Base-by-base conservation (phyloP, 1,140 invertebrate species). In the Magallana gigas region DNA sequence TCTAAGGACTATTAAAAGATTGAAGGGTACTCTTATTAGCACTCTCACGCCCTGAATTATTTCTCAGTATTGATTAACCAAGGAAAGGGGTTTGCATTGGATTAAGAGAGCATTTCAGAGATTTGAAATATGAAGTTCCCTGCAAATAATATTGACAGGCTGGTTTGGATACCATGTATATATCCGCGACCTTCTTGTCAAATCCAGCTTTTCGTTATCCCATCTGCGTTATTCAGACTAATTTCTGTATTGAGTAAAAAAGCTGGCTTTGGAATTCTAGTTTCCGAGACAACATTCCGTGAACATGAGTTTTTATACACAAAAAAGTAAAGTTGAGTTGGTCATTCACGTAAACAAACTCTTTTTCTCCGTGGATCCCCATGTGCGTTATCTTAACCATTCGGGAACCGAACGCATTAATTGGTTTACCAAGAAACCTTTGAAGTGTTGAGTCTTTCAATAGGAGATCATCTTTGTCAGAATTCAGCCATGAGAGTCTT, bases 41-140 rank as follows among this genome's bases (percentile, higher is more conserved):
- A 76, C 29, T 29, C 36, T 18, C 12, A 18, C 23, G 29, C 11
- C 68, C 8, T 23, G 23, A 76, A 76, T 76, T 76, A 23, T 76
- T 76, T 23, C 36, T 29, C 9, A 12, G 68, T 76, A 76, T 76
- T 76, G 68, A 76, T 76, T 76, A 76, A 76, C 2, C 68, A 8
- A 12, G 68, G 23, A 29, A 76, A 76, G 68, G 14, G 4, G 68
- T 76, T 76, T 76, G 68, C 68, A 76, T 29, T 29, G 68, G 23
- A 23, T 76, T 76, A 76, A 36, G 68, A 29, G 68, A 76, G 68
- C 68, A 76, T 36, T 76, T 76, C 68, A 12, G 68, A 76, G 68
- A 76, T 76, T 76, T 76, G 68, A 76, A 76, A 76, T 76, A 76
- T 76, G 68, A 76, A 76, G 68, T 76, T 76, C 29, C 48, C 68